phyloP scores from a whole-genome alignment of 2,888 invertebrate species.

The Drosophila setosimentum region DNA sequence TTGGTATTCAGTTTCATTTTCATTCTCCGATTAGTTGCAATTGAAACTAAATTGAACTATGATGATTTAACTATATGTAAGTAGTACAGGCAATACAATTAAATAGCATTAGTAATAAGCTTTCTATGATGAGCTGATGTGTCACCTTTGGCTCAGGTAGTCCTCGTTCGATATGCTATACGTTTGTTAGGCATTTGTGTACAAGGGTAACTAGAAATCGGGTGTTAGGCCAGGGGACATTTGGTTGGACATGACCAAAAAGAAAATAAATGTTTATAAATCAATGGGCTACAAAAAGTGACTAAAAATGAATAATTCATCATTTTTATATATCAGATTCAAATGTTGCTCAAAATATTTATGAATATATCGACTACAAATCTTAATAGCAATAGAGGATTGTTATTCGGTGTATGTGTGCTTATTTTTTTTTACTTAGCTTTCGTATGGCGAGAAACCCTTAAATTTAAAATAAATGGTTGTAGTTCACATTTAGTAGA shows the following conservation, averaged over 20 bases:
- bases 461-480: constrained; percentile 27
- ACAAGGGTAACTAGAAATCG: constrained; percentile 61
- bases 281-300: constrained; percentile 25
- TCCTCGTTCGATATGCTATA: constrained; percentile 51
- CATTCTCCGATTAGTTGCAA: constrained; percentile 32
- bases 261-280: constrained; percentile 7
- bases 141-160: constrained; percentile 73
- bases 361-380: constrained; percentile 15
- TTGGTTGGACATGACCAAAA: constrained; percentile 47
- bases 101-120: constrained; percentile 72
- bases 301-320: constrained; percentile 18
- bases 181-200: constrained; percentile 64
- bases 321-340: constrained; percentile 16
- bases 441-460: constrained; percentile 48
- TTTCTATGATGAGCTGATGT: constrained; percentile 75
- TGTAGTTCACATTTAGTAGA: constrained; percentile 74
- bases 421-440: constrained; percentile 39
- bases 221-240: constrained; percentile 72
- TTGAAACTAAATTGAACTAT: constrained; percentile 27
- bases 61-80: constrained; percentile 12
- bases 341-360: constrained; percentile 3
- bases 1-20: constrained; percentile 20
- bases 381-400: not conserved
- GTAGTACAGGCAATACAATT: constrained; percentile 55
- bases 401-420: constrained; percentile 14